Evolutionary conservation across 2,888 invertebrate genomes (phyloP).

Genomic region (Drosophila mayaguana): DNA sequence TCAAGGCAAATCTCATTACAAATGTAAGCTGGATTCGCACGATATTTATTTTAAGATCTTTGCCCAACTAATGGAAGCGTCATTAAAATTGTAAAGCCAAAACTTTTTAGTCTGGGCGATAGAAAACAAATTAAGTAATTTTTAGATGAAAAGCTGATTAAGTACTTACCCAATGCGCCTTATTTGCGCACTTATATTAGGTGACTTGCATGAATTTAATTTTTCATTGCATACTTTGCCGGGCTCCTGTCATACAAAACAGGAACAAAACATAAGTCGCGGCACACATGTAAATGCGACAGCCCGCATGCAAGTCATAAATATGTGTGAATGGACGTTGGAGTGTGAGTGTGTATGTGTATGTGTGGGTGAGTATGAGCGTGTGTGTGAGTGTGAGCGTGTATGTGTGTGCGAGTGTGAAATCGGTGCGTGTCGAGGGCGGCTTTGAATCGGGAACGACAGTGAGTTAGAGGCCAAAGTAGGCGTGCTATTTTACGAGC

Average conservation of each 20-base stretch:
- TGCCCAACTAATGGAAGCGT: neutral
- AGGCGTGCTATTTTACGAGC: slow-evolving; percentile 72
- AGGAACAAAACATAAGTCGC: slow-evolving; percentile 47
- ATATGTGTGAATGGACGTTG: slow-evolving; percentile 14
- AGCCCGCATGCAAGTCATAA: slow-evolving; percentile 49
- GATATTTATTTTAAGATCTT: neutral
- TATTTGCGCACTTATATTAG: slow-evolving; percentile 47
- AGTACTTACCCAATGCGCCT: slow-evolving; percentile 50
- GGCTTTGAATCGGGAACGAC: slow-evolving; percentile 40
- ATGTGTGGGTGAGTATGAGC: too few species aligned
- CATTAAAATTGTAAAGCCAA: neutral
- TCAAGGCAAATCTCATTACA: slow-evolving; percentile 24
- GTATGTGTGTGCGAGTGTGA: slow-evolving; percentile 36
- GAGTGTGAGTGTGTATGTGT: neutral
- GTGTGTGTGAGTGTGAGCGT: slow-evolving; percentile 1
- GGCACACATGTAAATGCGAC: slow-evolving; percentile 69
- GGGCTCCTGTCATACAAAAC: slow-evolving; percentile 27
- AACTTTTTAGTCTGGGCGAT: neutral
- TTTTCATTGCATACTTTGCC: slow-evolving; percentile 54
- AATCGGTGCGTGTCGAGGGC: slow-evolving; percentile 68
- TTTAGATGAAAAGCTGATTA: slow-evolving; percentile 27
- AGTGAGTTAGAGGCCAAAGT: slow-evolving; percentile 49
- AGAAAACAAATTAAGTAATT: neutral
- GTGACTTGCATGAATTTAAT: slow-evolving; percentile 64
- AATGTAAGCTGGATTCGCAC: neutral